Conservation (phyloP, 2,113 vertebrate genomes). For the Pollachius pollachius region DNA sequence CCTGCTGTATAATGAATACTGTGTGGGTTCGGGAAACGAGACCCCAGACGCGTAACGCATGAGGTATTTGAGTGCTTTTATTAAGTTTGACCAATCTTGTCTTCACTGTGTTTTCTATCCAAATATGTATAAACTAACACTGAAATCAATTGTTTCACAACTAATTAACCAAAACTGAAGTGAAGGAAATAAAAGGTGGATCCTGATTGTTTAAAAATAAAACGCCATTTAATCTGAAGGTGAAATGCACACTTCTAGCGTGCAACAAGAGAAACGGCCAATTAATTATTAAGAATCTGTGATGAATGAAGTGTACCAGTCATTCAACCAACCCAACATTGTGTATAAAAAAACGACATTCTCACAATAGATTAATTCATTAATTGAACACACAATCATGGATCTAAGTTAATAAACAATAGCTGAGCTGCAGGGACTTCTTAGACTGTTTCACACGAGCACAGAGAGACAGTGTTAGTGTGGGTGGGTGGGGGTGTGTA, state of each 20-base stretch:
- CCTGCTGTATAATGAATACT: too few species aligned
- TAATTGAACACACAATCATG: background rate
- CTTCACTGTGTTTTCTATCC: too few species aligned
- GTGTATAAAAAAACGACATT: background rate
- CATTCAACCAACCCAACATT: background rate
- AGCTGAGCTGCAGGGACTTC: too few species aligned
- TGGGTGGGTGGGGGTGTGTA: too few species aligned
- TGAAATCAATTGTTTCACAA: too few species aligned
- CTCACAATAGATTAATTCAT: background rate
- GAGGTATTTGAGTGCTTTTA: too few species aligned
- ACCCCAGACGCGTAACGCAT: too few species aligned
- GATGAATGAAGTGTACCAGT: constrained; percentile 4
- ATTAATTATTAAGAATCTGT: constrained; percentile 41
- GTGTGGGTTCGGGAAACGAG: too few species aligned
- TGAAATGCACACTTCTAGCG: constrained; percentile 39
- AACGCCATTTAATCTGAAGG: constrained; percentile 11
- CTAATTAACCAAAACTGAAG: too few species aligned
- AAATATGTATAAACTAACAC: too few species aligned
- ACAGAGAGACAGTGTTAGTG: background rate
- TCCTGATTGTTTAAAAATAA: background rate
- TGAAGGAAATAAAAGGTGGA: too few species aligned
- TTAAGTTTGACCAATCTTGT: too few species aligned
- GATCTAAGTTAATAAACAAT: background rate
- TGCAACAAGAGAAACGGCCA: constrained; percentile 38
- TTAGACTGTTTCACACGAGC: background rate